A percentile compares a stretch with the other conserved stretches of the same genome.
These are phyloP conservation scores for Druceiella hillmani DNA, from an alignment of 2,888 invertebrate species.

Conservation along the genomic window DNA sequence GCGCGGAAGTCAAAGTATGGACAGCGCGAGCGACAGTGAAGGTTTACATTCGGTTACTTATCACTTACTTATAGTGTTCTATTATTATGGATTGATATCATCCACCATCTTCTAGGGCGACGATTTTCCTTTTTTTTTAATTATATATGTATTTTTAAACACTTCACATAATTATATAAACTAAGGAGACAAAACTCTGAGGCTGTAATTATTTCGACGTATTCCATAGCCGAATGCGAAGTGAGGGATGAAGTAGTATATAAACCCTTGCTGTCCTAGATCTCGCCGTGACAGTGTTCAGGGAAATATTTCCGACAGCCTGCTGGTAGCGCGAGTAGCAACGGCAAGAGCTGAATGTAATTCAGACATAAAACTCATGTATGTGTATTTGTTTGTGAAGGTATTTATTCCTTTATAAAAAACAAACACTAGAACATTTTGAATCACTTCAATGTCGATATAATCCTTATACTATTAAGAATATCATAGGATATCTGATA, in stretches of 20 bases:
- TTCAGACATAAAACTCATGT: background rate
- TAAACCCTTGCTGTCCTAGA: no score
- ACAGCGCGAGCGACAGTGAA: background rate
- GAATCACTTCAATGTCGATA: no score
- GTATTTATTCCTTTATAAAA: no score
- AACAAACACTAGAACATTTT: no score
- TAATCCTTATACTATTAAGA: no score
- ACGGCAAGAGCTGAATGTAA: background rate
- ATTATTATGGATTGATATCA: background rate
- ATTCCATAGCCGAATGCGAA: background rate
- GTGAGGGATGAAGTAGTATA: background rate
- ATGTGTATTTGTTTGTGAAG: no score
- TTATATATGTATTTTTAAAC: background rate
- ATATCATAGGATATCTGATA: no score
- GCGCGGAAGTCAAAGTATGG: background rate
- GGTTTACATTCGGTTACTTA: background rate
- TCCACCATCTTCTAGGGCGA: constrained; percentile 1
- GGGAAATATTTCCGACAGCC: no score
- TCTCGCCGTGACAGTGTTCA: no score
- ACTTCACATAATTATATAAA: background rate
- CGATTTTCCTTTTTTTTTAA: background rate
- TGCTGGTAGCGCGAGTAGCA: no score
- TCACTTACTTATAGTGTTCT: no score
- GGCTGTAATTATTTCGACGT: background rate
- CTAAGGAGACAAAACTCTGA: background rate